phyloP scores from a whole-genome alignment of 2,113 vertebrate species.

The Tichodroma muraria region DNA sequence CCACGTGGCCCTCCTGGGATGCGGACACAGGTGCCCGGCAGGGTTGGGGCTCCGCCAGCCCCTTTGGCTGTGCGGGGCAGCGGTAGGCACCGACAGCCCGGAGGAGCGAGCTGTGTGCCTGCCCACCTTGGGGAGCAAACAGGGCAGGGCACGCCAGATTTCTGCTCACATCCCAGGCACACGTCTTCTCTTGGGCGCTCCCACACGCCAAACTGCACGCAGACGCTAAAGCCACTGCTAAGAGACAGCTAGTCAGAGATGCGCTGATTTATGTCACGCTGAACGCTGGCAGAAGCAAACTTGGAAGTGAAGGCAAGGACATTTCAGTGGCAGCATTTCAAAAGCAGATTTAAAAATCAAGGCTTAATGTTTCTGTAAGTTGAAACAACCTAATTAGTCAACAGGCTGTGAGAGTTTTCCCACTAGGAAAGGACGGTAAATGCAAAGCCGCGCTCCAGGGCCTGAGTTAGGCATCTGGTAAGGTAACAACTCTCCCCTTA shows the following conservation, averaged over 20 bases:
- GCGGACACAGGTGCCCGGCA: accelerated
- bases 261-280: not conserved
- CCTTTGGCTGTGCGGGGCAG: accelerated
- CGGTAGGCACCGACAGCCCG: accelerated
- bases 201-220: accelerated
- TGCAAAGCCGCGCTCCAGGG: not conserved
- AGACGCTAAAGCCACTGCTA: not conserved
- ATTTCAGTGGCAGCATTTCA: not conserved
- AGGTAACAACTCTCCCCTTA: not conserved
- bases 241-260: not conserved
- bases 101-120: not conserved
- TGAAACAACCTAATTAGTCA: not conserved
- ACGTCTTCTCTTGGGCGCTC: not conserved
- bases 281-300: not conserved
- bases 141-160: not conserved
- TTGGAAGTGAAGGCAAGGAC: not conserved
- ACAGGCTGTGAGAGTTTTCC: not conserved
- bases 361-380: not conserved
- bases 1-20: not conserved
- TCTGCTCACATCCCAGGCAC: not conserved
- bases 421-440: not conserved
- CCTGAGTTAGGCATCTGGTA: not conserved
- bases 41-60: not conserved
- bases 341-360: not conserved
- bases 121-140: not conserved